Evolutionary conservation across 2,888 invertebrate species (phyloP), one percentile per base, ranked within the genome.

Genomic region (Tupiocoris notatus): DNA sequence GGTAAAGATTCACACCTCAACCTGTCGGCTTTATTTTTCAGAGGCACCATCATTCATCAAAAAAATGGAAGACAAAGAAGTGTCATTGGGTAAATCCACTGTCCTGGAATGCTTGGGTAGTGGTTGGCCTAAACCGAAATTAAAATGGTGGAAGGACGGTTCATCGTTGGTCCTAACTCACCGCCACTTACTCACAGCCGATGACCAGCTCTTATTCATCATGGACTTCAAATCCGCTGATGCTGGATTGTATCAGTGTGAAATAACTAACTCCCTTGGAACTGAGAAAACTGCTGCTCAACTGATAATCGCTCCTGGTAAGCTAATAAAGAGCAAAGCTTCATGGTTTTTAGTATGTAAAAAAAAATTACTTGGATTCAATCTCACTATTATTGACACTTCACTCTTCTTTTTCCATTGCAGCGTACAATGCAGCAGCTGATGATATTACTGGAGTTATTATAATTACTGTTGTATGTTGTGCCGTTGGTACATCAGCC

Each of bases 401-500:
- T 54, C 9, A 54, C 54, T 12, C 54, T 65, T 58, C 58, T 62
- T 57, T 79, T 81, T 75, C 81, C 85, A 84, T 83, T 78, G 87
- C 87, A 78, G 86, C 87, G 83, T 87, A 88, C 0, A 86, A 87
- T 82, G 83, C 86, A 1, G 85, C 87, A 77, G 90, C 91, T 82
- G 90, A 92, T 82, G 92, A 93, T 81, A 92, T 93, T 85, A 89
- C 93, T 77, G 94, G 95, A 73, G 91, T 96, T 79, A 92, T 95
- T 80, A 90, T 96, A 82, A 94, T 96, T 81, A 93, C 94, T 1
- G 92, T 94, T 0, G 93, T 95, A 58, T 93, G 94, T 84, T 94
- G 95, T 85, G 92, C 95, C 71, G 93, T 96, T 17, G 91, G 92
- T n/a, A 96, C 95, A 6, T 94, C 95, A 0, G 88, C 94, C 17